Evolutionary conservation across 2,797 vertebrate species (phyloP).

Genomic region (Cirrhinus mrigala): DNA sequence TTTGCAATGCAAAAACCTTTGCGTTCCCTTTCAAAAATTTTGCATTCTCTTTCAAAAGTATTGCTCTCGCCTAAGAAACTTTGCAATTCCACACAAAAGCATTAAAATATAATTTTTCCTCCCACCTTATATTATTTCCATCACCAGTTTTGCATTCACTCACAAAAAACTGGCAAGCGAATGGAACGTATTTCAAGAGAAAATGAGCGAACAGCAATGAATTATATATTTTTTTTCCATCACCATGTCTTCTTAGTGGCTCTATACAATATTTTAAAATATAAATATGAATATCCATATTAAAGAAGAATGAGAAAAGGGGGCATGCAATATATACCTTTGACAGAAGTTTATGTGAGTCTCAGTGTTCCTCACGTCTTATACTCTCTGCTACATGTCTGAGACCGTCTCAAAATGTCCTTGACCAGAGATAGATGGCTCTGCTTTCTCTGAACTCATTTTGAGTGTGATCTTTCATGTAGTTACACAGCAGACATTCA

Average conservation of each 20-base stretch:
- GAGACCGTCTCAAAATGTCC: constrained; percentile 35
- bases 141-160: neutral
- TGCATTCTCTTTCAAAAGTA: neutral
- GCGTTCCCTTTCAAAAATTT: too few species aligned
- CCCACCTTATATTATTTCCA: neutral
- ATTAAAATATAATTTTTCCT: neutral
- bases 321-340: neutral
- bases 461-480: constrained; percentile 18
- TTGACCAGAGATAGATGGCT: constrained; percentile 32
- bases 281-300: neutral
- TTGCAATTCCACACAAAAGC: neutral
- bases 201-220: neutral
- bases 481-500: constrained; percentile 61
- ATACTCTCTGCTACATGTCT: constrained; percentile 9
- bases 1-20: too few species aligned
- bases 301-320: neutral
- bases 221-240: neutral
- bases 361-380: neutral
- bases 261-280: neutral
- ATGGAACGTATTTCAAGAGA: neutral
- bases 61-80: neutral
- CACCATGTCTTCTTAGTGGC: neutral
- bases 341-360: neutral
- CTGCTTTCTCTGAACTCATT: neutral
- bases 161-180: neutral